Conservation (phyloP, 37 sponge, comb jelly and placozoan species). For the Aphrocallistes beatrix region DNA sequence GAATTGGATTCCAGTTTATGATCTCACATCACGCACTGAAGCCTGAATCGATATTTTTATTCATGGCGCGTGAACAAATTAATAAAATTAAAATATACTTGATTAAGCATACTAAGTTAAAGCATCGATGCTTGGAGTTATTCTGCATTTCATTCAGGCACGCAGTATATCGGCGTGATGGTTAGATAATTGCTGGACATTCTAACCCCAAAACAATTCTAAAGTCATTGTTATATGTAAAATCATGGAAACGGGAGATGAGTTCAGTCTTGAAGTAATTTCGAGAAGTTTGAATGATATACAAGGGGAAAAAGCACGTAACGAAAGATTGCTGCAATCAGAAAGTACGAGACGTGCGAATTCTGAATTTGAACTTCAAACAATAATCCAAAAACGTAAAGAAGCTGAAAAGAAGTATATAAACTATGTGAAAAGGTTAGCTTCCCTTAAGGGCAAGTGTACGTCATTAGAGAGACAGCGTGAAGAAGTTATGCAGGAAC, state of each 20-base stretch:
- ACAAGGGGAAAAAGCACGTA: background rate
- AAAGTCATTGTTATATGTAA: too few species aligned
- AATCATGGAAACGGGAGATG: background rate
- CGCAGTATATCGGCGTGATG: too few species aligned
- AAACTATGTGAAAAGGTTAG: background rate
- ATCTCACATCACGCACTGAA: too few species aligned
- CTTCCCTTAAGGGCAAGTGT: background rate
- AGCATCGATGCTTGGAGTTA: too few species aligned
- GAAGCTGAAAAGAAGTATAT: background rate
- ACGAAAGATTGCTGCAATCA: background rate
- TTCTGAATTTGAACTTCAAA: background rate
- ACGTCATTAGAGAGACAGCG: background rate
- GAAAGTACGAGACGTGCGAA: background rate
- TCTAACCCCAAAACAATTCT: too few species aligned
- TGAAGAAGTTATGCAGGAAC: background rate
- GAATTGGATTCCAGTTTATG: too few species aligned
- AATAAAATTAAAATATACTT: too few species aligned
- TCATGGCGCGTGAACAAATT: too few species aligned
- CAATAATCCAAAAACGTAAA: background rate
- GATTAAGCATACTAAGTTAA: too few species aligned
- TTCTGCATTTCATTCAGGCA: too few species aligned
- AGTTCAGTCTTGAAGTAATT: background rate
- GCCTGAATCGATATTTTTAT: too few species aligned
- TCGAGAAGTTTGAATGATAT: constrained; percentile 3
- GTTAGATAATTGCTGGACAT: too few species aligned